Conservation (phyloP, 1,140 invertebrate genomes). For the Drosophila nasuta region DNA sequence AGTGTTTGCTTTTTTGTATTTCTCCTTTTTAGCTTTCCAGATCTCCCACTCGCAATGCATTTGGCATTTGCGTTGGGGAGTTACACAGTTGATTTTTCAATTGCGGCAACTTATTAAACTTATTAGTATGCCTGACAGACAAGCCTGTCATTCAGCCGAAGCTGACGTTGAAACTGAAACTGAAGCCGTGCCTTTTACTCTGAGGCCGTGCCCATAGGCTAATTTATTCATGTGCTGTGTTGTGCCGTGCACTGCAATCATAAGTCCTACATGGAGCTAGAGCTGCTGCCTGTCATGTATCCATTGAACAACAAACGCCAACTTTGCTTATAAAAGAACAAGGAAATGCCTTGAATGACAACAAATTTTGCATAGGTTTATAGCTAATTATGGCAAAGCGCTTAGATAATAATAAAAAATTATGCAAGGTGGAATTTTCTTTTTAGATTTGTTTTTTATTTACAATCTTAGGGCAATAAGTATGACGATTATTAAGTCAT, state of each 20-base stretch:
- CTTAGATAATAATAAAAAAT: too few relatives aligned
- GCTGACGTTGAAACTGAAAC: background rate
- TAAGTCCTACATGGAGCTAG: constrained; percentile 42
- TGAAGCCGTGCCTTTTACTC: constrained; percentile 22
- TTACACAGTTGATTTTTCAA: constrained; percentile 21
- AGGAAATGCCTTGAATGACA: too few relatives aligned
- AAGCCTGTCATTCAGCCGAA: constrained; percentile 28
- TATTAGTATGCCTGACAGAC: constrained; percentile 68
- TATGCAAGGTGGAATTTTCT: too few relatives aligned
- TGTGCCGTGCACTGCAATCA: background rate
- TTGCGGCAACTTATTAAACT: constrained; percentile 43
- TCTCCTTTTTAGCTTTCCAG: background rate
- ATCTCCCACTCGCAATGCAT: constrained; percentile 43
- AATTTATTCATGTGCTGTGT: constrained; percentile 67
- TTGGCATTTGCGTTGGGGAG: constrained; percentile 41
- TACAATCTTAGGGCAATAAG: too few relatives aligned
- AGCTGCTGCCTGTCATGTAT: constrained; percentile 46
- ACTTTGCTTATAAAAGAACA: too few relatives aligned
- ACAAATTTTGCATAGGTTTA: too few relatives aligned
- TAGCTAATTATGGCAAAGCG: too few relatives aligned
- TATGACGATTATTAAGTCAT: too few relatives aligned
- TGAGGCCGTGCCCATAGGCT: constrained; percentile 22
- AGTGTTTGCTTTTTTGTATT: background rate
- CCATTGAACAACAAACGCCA: constrained; percentile 3
- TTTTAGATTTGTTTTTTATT: too few relatives aligned